phyloP scores from a whole-genome alignment of 2,113 vertebrate genomes.

The Prunella fulvescens region DNA sequence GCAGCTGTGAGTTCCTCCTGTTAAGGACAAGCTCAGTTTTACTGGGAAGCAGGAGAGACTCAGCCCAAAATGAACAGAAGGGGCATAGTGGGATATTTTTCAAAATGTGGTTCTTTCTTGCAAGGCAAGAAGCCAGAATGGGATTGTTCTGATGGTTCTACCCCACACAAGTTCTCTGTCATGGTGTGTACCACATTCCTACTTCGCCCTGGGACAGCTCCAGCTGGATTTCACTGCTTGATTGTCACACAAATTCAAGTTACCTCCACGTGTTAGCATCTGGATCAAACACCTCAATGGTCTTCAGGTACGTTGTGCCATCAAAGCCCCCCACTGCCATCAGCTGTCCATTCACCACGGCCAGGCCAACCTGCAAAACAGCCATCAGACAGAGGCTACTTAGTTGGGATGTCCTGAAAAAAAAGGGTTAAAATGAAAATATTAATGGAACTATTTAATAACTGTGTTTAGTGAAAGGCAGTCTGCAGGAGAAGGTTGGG shows the following conservation, averaged over 20 bases:
- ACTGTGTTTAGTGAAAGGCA: background rate
- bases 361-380: conserved; percentile 87
- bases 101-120: background rate
- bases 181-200: background rate
- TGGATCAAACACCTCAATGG: conserved; percentile 98
- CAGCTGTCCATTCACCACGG: conserved; percentile 95
- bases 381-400: background rate
- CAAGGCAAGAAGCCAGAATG: background rate
- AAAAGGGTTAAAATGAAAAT: background rate
- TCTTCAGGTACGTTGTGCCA: conserved; percentile 97
- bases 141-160: background rate
- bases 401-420: background rate
- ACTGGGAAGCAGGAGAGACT: background rate
- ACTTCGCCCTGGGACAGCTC: background rate
- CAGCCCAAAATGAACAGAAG: background rate
- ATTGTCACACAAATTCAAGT: background rate
- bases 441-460: background rate
- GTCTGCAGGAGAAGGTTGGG: background rate
- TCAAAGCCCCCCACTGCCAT: conserved; percentile 99
- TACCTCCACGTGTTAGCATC: conserved; percentile 99
- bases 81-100: background rate
- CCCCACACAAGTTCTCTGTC: background rate
- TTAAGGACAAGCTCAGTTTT: background rate
- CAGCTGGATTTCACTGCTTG: background rate
- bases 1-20: background rate